These are phyloP conservation scores for Salarias fasciatus DNA, from an alignment of 2,797 vertebrate species.

Conservation along the genomic window DNA sequence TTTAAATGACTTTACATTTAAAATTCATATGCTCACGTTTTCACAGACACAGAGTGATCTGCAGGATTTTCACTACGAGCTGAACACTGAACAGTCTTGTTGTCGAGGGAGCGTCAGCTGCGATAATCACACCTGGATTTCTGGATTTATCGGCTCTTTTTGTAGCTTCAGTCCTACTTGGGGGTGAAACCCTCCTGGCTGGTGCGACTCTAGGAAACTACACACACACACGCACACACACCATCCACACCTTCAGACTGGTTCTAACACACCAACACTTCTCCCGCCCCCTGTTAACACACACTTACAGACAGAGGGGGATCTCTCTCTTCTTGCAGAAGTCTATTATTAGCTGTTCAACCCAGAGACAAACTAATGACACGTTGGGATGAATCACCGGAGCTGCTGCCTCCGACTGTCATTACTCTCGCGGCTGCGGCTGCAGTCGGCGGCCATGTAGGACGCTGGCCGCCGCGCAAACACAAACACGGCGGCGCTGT, in stretches of 20 bases:
- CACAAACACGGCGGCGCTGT: slow-evolving; percentile 24
- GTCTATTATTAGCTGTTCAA: slow-evolving; percentile 88
- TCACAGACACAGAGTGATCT: too few species aligned
- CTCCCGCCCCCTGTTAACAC: slow-evolving; percentile 58
- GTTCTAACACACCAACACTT: slow-evolving; percentile 55
- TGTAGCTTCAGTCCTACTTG: too few species aligned
- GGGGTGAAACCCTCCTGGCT: background rate
- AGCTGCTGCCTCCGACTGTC: slow-evolving; percentile 69
- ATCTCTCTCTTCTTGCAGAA: slow-evolving; percentile 76
- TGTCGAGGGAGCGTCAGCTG: too few species aligned
- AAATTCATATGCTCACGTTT: too few species aligned
- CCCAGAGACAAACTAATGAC: slow-evolving; percentile 88
- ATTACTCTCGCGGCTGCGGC: slow-evolving; percentile 55
- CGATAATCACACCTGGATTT: too few species aligned
- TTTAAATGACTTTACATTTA: too few species aligned
- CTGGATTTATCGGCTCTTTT: too few species aligned
- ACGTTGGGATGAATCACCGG: slow-evolving; percentile 81
- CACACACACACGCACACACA: slow-evolving; percentile 19
- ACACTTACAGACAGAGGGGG: slow-evolving; percentile 70
- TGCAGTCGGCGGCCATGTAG: slow-evolving; percentile 62
- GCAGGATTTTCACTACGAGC: too few species aligned
- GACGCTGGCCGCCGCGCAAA: slow-evolving; percentile 48
- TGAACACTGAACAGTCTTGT: too few species aligned
- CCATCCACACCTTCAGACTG: slow-evolving; percentile 43
- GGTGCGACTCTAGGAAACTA: slow-evolving; percentile 49